These are phyloP conservation scores for Hemicentrotus pulcherrimus DNA, from an alignment of 35 echinoderm and acorn worm species.

Conservation along the genomic window DNA sequence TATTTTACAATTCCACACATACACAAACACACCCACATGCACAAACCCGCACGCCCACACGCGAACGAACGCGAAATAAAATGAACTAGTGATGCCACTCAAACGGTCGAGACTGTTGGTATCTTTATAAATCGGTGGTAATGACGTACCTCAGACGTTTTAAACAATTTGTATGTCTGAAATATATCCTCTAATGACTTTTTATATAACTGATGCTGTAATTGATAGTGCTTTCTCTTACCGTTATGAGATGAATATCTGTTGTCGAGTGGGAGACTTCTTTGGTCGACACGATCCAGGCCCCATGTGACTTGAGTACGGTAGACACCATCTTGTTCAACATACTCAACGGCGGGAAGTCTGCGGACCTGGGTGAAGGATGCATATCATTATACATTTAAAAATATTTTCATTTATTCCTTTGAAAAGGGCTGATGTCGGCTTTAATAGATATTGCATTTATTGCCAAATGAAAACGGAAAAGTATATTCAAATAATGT, in stretches of 20 bases:
- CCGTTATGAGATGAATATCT: neutral
- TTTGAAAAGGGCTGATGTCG: neutral
- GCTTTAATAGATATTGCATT: neutral
- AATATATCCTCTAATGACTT: no score
- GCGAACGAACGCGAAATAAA: no score
- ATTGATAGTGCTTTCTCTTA: neutral
- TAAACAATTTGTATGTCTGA: no score
- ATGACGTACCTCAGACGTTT: no score
- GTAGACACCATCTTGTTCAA: neutral
- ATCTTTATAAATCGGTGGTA: no score
- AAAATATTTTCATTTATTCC: neutral
- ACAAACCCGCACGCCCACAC: no score
- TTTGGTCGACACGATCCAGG: neutral
- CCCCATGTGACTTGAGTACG: conserved; percentile 10
- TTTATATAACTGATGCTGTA: no score
- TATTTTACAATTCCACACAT: no score
- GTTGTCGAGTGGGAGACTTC: conserved; percentile 4
- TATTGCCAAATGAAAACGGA: neutral
- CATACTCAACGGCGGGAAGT: neutral
- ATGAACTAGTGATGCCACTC: no score
- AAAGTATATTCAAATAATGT: neutral
- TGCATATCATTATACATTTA: neutral
- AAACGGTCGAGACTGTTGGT: no score
- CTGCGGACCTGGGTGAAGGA: neutral
- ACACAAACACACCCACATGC: no score